Conservation (phyloP, 2,888 invertebrate species). For the Philonicus albiceps region DNA sequence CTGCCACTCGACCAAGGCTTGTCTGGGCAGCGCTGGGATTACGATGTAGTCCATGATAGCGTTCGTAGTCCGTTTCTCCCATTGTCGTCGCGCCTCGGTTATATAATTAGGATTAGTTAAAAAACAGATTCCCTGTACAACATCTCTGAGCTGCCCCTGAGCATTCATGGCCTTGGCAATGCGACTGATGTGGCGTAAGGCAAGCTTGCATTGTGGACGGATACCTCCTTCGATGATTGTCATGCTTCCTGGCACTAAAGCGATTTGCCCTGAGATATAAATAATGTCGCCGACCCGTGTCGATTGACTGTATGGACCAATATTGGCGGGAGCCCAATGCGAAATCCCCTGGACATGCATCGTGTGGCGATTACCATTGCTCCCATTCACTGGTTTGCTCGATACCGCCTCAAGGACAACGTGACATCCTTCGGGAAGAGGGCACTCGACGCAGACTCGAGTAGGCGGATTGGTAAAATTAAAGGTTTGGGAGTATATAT, state of each 20-base stretch:
- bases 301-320: conserved; percentile 95
- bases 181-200: conserved; percentile 82
- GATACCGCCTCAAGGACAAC: conserved; percentile 80
- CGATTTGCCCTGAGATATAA: conserved; percentile 91
- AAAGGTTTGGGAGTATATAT: conserved; percentile 78
- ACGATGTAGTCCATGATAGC: conserved; percentile 89
- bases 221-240: conserved; percentile 78
- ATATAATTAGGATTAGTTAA: conserved; percentile 76
- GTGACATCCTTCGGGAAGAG: conserved; percentile 74
- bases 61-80: conserved; percentile 84
- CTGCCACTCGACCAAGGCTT: conserved; percentile 89
- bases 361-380: conserved; percentile 68
- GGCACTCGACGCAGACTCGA: conserved; percentile 84
- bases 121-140: conserved; percentile 89
- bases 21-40: conserved; percentile 80
- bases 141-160: conserved; percentile 80
- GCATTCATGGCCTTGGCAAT: conserved; percentile 83
- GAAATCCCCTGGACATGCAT: conserved; percentile 96
- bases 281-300: conserved; percentile 85
- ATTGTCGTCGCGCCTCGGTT: conserved; percentile 78
- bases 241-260: conserved; percentile 84
- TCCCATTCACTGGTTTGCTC: conserved; percentile 57
- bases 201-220: conserved; percentile 81
- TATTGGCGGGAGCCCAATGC: conserved; percentile 98
- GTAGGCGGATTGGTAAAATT: conserved; percentile 83